A percentile compares a stretch with the other conserved stretches of the same genome.
phyloP scores from a whole-genome alignment of 2,888 invertebrate species.

The Microdon myrmicae region DNA sequence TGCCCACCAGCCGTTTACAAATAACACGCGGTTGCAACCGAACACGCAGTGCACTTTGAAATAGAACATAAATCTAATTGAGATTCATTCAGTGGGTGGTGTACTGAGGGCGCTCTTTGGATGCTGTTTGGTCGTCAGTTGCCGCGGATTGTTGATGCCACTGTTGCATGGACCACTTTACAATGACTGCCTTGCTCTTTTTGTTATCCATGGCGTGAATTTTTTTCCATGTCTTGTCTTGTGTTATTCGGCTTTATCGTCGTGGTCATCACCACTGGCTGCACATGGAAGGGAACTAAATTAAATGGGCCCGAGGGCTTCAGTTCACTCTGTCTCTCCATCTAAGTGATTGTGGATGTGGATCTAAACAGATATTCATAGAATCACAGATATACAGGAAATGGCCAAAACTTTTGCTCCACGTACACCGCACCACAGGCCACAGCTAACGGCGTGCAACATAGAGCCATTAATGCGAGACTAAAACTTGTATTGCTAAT shows the following conservation, averaged over 20 bases:
- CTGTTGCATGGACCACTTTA: conserved; percentile 31
- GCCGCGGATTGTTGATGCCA: conserved; percentile 23
- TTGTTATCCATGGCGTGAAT: conserved; percentile 4
- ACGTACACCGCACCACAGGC: conserved; percentile 1
- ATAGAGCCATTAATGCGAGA: conserved; percentile 38
- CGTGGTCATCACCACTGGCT: conserved; percentile 17
- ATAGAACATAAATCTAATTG: conserved; percentile 47
- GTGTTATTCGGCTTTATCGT: conserved; percentile 27
- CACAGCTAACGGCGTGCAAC: conserved; percentile 12
- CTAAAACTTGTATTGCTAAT: conserved; percentile 48
- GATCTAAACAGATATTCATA: conserved; percentile 24
- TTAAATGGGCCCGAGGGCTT: conserved; percentile 44
- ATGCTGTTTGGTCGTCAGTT: too few relatives aligned
- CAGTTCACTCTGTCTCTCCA: conserved; percentile 13
- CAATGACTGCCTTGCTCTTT: conserved; percentile 28
- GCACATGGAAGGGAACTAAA: conserved; percentile 26
- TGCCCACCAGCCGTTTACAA: conserved; percentile 3
- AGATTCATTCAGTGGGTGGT: conserved; percentile 44
- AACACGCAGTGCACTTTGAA: conserved; percentile 19
- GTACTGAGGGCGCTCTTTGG: conserved; percentile 6
- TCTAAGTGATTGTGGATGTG: background rate
- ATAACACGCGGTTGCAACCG: conserved; percentile 3
- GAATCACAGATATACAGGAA: conserved; percentile 30
- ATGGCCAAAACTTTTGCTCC: conserved; percentile 38
- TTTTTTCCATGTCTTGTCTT: conserved; percentile 28